Percentiles rank a stretch among this genome's conserved stretches.
Evolutionary conservation across 1,140 invertebrate species (phyloP).

Genomic region (Capitella teleta): DNA sequence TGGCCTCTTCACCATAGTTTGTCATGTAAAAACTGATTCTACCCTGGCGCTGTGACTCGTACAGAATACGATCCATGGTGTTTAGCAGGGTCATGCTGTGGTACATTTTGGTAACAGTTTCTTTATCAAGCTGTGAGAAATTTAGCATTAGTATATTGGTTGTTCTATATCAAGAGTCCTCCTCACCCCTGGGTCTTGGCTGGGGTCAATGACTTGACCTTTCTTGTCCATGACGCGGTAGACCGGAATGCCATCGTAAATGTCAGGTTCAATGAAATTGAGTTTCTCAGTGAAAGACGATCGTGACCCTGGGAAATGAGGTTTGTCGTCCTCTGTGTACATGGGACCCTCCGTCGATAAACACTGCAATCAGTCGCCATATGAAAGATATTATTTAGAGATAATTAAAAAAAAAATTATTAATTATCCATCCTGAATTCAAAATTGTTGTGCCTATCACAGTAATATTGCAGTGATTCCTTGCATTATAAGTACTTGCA

Average conservation of each 20-base stretch:
- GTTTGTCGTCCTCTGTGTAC: no score
- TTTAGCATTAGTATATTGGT: background rate
- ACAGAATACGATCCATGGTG: conserved; percentile 91
- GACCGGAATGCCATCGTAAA: conserved; percentile 49
- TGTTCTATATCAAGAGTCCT: no score
- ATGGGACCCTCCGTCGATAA: no score
- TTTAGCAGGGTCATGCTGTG: conserved; percentile 70
- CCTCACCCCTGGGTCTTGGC: conserved; percentile 48
- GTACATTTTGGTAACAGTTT: conserved; percentile 52
- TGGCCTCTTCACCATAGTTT: conserved; percentile 92
- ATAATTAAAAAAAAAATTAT: no score
- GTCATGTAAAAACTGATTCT: conserved; percentile 99
- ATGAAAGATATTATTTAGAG: no score
- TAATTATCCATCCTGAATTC: no score
- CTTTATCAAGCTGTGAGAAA: conserved; percentile 32
- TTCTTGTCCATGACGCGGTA: conserved; percentile 50
- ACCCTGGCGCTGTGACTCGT: conserved; percentile 96
- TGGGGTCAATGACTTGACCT: conserved; percentile 44
- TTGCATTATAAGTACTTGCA: no score
- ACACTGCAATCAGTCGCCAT: no score
- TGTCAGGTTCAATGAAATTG: conserved; percentile 47
- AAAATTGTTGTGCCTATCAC: no score
- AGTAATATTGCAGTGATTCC: no score
- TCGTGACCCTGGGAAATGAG: conserved; percentile 47
- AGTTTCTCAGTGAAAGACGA: conserved; percentile 47